phyloP scores from a whole-genome alignment of 2,888 invertebrate genomes.

The Lathronympha strigana region DNA sequence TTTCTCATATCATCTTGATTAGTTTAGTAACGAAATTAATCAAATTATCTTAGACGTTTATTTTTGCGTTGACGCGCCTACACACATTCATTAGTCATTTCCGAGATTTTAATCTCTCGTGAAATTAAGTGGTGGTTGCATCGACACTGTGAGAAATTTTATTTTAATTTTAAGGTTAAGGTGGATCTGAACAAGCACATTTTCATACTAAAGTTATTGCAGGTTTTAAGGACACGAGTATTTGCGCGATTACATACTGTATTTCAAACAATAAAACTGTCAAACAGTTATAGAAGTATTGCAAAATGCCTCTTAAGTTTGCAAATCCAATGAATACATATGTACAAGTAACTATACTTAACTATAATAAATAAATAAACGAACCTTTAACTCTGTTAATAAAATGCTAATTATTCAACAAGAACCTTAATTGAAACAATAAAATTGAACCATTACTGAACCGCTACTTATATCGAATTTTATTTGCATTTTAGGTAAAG shows the following conservation, averaged over 20 bases:
- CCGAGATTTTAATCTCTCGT: constrained; percentile 40
- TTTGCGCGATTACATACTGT: too few species aligned
- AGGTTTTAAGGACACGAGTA: too few species aligned
- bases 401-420: constrained; percentile 6
- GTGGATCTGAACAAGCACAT: too few species aligned
- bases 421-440: constrained; percentile 15
- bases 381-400: background rate
- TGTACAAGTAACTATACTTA: too few species aligned
- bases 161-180: too few species aligned
- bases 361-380: background rate
- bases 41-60: background rate
- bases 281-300: too few species aligned
- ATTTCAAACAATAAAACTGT: too few species aligned
- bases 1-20: constrained; percentile 10
- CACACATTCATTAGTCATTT: constrained; percentile 45
- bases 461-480: constrained; percentile 11
- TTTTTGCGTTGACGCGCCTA: constrained; percentile 42
- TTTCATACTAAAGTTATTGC: too few species aligned
- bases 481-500: constrained; percentile 13
- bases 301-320: too few species aligned
- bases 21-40: background rate
- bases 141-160: too few species aligned
- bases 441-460: constrained; percentile 13
- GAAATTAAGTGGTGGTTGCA: constrained; percentile 39
- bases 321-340: too few species aligned